Evolutionary conservation across 2,113 vertebrate genomes (phyloP).

Genomic region (Nothobranchius kuhntae): DNA sequence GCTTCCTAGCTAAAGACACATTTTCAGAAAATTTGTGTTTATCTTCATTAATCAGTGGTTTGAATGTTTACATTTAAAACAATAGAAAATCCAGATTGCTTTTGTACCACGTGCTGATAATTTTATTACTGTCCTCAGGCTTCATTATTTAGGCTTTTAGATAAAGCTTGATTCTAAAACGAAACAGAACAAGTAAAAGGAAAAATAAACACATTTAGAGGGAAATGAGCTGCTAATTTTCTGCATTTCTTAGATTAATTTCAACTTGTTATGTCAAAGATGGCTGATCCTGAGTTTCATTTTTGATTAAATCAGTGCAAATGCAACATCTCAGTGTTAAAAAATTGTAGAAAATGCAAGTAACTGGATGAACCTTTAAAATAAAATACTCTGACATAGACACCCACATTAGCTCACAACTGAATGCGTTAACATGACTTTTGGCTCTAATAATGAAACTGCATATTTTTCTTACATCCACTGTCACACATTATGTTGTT

Average conservation of each 20-base stretch:
- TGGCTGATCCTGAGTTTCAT: neutral
- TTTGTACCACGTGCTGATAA: conserved; percentile 4
- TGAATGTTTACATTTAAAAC: neutral
- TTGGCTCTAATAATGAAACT: neutral
- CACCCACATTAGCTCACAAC: neutral
- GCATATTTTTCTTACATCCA: neutral
- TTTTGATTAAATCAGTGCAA: conserved; percentile 11
- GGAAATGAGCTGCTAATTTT: too few relatives aligned
- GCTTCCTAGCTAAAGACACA: neutral
- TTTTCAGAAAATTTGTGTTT: neutral
- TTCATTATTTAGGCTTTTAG: neutral
- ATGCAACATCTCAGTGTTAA: neutral
- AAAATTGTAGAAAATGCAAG: conserved; percentile 1
- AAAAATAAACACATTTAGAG: neutral
- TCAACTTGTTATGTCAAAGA: neutral
- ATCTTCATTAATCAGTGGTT: neutral
- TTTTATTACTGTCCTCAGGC: neutral
- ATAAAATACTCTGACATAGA: neutral
- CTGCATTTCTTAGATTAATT: neutral
- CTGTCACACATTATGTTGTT: neutral
- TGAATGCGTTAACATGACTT: conserved; percentile 5
- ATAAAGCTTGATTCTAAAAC: neutral
- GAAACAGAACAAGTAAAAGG: neutral
- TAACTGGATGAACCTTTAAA: neutral
- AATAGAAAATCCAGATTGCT: neutral